These are phyloP conservation scores for Drosophila pseudotakahashii DNA, from an alignment of 2,888 invertebrate species.

Conservation along the genomic window DNA sequence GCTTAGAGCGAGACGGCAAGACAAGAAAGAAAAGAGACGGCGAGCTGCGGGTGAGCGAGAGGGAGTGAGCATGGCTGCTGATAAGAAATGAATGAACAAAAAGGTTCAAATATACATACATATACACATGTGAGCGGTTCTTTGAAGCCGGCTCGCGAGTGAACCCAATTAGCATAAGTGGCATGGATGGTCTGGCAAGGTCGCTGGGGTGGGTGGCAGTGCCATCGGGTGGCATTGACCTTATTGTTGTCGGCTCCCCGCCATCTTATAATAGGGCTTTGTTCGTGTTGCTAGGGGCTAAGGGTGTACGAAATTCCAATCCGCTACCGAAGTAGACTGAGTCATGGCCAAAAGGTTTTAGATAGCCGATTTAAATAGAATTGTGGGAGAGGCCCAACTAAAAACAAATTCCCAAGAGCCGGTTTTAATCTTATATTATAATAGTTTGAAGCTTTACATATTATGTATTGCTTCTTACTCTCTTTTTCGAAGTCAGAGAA, in stretches of 20 bases:
- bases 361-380: neutral
- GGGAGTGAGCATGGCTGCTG: neutral
- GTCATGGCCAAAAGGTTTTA: neutral
- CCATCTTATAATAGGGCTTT: slow-evolving; percentile 16
- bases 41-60: neutral
- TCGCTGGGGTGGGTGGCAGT: slow-evolving; percentile 32
- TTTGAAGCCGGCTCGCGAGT: slow-evolving; percentile 16
- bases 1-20: neutral
- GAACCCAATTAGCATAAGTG: slow-evolving; percentile 35
- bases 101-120: neutral
- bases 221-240: slow-evolving; percentile 33
- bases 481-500: too few relatives aligned
- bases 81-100: slow-evolving; percentile 8
- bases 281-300: slow-evolving; percentile 25
- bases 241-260: slow-evolving; percentile 14
- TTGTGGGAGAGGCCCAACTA: neutral
- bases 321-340: neutral
- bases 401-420: neutral
- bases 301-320: neutral
- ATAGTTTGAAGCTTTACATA: too few relatives aligned
- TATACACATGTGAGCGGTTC: slow-evolving; percentile 2
- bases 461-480: too few relatives aligned
- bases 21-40: slow-evolving; percentile 16
- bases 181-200: slow-evolving; percentile 23
- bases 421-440: neutral